Conservation (phyloP, 2,797 vertebrate species). For the Pelodytes ibericus region DNA sequence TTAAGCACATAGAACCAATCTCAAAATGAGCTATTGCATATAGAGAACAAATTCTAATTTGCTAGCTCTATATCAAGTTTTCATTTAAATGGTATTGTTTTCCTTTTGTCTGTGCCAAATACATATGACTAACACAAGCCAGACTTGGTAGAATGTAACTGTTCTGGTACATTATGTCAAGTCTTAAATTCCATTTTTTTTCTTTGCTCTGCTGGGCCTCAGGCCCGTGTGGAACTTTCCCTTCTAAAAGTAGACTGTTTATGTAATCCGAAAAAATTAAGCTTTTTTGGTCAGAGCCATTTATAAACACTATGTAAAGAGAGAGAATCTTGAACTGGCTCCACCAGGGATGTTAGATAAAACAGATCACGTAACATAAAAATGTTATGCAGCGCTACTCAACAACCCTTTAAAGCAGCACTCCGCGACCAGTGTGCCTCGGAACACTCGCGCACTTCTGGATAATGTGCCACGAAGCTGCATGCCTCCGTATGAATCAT, state of each 20-base stretch:
- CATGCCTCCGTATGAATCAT: too few species aligned
- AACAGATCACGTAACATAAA: slow-evolving; percentile 1
- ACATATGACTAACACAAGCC: neutral
- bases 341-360: slow-evolving; percentile 12
- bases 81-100: neutral
- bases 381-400: neutral
- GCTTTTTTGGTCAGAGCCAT: slow-evolving; percentile 42
- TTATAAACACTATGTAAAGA: slow-evolving; percentile 44
- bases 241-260: slow-evolving; percentile 47
- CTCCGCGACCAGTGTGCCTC: too few species aligned
- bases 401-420: neutral
- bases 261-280: slow-evolving; percentile 48
- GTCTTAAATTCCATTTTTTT: slow-evolving; percentile 31
- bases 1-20: too few species aligned
- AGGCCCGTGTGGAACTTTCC: slow-evolving; percentile 41
- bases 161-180: slow-evolving; percentile 30
- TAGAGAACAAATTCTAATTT: too few species aligned
- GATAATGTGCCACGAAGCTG: too few species aligned
- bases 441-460: too few species aligned
- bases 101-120: neutral
- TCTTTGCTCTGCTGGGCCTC: slow-evolving; percentile 26
- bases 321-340: slow-evolving; percentile 17
- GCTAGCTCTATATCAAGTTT: too few species aligned
- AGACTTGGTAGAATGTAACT: neutral
- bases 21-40: too few species aligned